These are phyloP conservation scores for Tonatia bakeri DNA, from an alignment of 2,113 vertebrate genomes.

Conservation along the genomic window DNA sequence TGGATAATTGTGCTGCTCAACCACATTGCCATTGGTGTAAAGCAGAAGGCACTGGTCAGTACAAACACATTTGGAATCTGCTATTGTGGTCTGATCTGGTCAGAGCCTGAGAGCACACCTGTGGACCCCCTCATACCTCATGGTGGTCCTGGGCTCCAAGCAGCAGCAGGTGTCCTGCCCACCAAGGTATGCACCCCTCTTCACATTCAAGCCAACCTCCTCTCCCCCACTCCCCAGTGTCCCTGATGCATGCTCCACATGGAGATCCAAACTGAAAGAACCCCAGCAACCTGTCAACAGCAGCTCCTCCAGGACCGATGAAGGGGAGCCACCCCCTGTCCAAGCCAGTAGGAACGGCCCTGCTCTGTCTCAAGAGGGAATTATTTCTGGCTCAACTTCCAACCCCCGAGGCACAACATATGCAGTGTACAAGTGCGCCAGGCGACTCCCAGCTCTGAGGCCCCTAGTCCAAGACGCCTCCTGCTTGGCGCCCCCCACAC, in stretches of 20 bases:
- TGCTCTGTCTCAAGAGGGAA: background rate
- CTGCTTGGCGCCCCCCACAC: background rate
- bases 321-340: background rate
- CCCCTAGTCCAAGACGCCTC: background rate
- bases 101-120: background rate
- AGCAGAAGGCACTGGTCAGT: background rate
- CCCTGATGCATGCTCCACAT: background rate
- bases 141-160: background rate
- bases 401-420: constrained; percentile 8
- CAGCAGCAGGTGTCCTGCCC: background rate
- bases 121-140: rapidly evolving
- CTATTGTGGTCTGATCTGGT: background rate
- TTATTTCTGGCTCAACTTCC: background rate
- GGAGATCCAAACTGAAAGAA: background rate
- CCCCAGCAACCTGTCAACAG: constrained; percentile 28
- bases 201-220: background rate
- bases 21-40: background rate
- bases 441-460: background rate
- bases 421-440: background rate
- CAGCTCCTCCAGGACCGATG: background rate
- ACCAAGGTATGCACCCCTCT: background rate
- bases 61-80: background rate
- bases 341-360: background rate
- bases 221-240: background rate
- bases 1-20: background rate